Conservation (phyloP, 1,140 invertebrate genomes). For the Bemisia tabaci region DNA sequence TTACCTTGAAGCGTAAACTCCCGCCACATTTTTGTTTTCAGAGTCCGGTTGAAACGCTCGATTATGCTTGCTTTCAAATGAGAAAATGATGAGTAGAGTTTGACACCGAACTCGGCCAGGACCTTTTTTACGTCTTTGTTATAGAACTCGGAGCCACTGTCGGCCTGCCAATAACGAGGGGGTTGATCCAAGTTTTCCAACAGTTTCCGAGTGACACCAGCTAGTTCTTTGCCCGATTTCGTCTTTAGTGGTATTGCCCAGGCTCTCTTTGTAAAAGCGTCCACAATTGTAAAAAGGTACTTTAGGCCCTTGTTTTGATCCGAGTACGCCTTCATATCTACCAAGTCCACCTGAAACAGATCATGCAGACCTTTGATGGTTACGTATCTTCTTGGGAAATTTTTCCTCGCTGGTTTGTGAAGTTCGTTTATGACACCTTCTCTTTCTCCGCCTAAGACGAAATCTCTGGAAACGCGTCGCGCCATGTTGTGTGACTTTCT, state of each 20-base stretch:
- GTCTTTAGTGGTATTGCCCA: slow-evolving; percentile 32
- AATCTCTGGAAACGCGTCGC: no score
- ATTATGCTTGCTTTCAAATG: slow-evolving; percentile 30
- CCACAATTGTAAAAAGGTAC: slow-evolving; percentile 34
- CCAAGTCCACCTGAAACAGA: slow-evolving; percentile 18
- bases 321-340: slow-evolving; percentile 25
- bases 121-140: slow-evolving; percentile 24
- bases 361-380: slow-evolving; percentile 15
- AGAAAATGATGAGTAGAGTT: slow-evolving; percentile 27
- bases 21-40: slow-evolving; percentile 30
- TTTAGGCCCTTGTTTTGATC: slow-evolving; percentile 29
- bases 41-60: slow-evolving; percentile 31
- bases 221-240: slow-evolving; percentile 30
- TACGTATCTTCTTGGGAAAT: slow-evolving; percentile 14
- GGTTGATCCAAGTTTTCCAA: slow-evolving; percentile 17
- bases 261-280: slow-evolving; percentile 33
- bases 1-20: slow-evolving; percentile 31
- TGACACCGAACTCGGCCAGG: slow-evolving; percentile 25
- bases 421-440: slow-evolving; percentile 9
- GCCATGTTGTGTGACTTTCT: no score
- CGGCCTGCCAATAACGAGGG: slow-evolving; percentile 13
- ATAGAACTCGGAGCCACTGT: slow-evolving; percentile 24
- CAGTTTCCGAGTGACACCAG: slow-evolving; percentile 10
- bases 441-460: no score
- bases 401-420: slow-evolving; percentile 16